phyloP scores from a whole-genome alignment of 2,113 vertebrate genomes.

The Pygoscelis adeliae region DNA sequence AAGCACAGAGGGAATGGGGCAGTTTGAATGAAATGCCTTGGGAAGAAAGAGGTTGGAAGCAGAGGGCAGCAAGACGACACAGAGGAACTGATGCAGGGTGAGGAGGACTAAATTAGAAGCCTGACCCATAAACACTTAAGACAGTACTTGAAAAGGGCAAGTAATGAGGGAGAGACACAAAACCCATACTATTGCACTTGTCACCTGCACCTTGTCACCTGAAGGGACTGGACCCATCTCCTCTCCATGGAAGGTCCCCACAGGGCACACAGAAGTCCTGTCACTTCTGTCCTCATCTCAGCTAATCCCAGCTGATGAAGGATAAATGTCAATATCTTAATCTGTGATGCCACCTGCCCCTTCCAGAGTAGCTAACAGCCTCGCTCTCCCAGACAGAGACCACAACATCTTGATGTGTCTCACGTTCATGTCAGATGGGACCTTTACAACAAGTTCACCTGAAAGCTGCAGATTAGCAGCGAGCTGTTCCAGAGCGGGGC shows the following conservation, averaged over 20 bases:
- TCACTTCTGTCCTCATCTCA: neutral
- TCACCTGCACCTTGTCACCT: neutral
- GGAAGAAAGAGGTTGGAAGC: neutral
- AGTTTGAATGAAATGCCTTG: neutral
- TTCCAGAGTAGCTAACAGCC: neutral
- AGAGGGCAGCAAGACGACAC: neutral
- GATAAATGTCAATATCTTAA: neutral
- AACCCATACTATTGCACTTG: neutral
- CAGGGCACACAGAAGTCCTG: neutral
- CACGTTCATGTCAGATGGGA: fast-evolving
- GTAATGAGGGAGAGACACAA: neutral
- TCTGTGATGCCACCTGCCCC: neutral
- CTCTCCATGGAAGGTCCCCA: neutral
- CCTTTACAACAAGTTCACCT: neutral
- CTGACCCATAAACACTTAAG: neutral
- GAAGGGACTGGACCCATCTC: neutral
- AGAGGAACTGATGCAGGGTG: neutral
- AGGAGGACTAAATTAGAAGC: neutral
- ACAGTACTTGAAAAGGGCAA: neutral
- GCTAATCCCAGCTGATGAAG: neutral
- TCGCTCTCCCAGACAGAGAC: neutral
- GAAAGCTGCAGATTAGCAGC: neutral
- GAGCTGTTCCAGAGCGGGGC: neutral
- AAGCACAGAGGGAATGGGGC: neutral
- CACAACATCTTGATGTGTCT: neutral